Evolutionary conservation across 2,113 vertebrate genomes (phyloP), one percentile per base, ranked within the genome.

Genomic region (Callospermophilus lateralis): DNA sequence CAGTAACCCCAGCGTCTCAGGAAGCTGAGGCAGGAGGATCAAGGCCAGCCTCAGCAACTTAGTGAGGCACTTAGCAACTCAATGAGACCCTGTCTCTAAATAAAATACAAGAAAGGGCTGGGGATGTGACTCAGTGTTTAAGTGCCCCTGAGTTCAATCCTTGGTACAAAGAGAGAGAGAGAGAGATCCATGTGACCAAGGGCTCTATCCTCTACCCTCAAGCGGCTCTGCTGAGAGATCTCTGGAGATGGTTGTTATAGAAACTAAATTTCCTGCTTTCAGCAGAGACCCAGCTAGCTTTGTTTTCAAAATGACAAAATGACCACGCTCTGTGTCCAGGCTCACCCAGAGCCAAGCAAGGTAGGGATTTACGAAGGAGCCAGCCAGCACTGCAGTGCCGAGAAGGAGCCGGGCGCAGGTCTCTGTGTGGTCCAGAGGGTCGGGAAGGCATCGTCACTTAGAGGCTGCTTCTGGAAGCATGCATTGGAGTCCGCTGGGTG

Each of bases 281-380:
- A 26, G 68, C 61, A 45, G 80, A 84, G 48, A 92, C 42, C n/a
- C 85, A 93, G 81, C 68, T 53, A 72, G n/a, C 34, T 73, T 81
- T 86, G 61, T 90, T 81, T 95, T 72, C 42, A 67, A 45, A 45
- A 45, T 84, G 53, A 78, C 32, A 58, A 84, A 72, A 30, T 58
- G 42, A 48, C 34, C 51, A 20, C 34, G 10, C 81, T 89, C 51
- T 70, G 34, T 55, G 55, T 39, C 26, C 73, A 91, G 51, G 51
- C 67, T 95, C 42, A 70, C 58, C 68, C 67, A 74, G 92, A 79
- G 67, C 45, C 76, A 92, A 63, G 42, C 20, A 48, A 81, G 85
- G 51, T 26, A 86, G 39, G 28, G 63, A 84, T 84, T 78, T 67
- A 45, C 30, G 4, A 84, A 80, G 83, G 80, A 84, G 70, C 19